Base-by-base conservation (phyloP, 2,888 invertebrate genomes). In the Drosophila trichaetosa region DNA sequence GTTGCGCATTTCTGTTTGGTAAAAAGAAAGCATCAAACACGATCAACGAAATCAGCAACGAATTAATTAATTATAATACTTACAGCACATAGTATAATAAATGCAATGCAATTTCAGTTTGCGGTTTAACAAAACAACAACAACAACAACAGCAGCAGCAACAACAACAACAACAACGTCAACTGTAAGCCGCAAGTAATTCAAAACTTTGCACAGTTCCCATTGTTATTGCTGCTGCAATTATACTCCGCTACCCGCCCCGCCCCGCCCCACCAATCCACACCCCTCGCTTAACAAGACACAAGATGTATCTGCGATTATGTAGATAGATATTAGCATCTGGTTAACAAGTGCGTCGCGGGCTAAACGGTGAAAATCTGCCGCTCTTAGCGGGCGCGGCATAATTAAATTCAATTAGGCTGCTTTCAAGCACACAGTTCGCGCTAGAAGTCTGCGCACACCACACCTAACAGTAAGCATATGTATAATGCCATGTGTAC, bases 281-380 rank as follows among this genome's bases (percentile, higher is more conserved):
- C 33, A 18, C 4, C 52, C 42, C 56, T 34, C 38, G 27, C 13
- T 36, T 48, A 38, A 46, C 24, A 46, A 46, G 16, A 24, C 24
- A n/a, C n/a, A 52, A 21, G 27, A 40, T 38, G 21, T 40, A 51
- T 29, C 48, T 53, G 62, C 73, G 69, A 73, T 70, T 66, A 78
- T 73, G 67, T 59, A 61, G 61, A 68, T 63, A 63, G 66, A 69
- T 73, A 89, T 85, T 85, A 85, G 80, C 84, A 89, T 87, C 88
- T 85, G 85, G 79, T 85, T 85, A 85, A 84, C 84, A 85, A 89
- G 85, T 85, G 85, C 90, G 83, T 75, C 60, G 82, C 88, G 75
- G 75, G 72, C 69, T 85, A 85, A 85, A 87, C 86, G 90, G 88
- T 89, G 85, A 85, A 85, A 85, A 89, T 84, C 75, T 79, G 61